phyloP scores from a whole-genome alignment of 2,888 invertebrate genomes.

The Drosophila neonasuta region DNA sequence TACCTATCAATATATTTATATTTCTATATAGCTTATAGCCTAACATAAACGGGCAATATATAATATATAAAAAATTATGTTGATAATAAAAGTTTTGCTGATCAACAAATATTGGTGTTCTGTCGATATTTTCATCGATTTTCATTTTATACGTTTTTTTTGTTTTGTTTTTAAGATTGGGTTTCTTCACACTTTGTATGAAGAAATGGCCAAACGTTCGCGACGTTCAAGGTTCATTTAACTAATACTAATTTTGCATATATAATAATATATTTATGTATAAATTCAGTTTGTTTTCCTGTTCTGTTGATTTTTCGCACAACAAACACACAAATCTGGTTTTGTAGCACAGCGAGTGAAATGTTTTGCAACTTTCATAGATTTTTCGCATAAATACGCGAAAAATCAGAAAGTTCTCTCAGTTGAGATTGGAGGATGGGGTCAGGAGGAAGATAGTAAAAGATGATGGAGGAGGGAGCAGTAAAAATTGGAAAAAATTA shows the following conservation, averaged over 20 bases:
- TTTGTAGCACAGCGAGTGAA: slow-evolving; percentile 43
- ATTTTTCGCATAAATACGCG: slow-evolving; percentile 48
- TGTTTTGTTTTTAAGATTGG: slow-evolving; percentile 9
- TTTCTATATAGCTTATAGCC: slow-evolving; percentile 70
- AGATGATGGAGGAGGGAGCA: slow-evolving; percentile 6
- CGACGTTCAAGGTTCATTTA: slow-evolving; percentile 20
- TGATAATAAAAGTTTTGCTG: slow-evolving; percentile 61
- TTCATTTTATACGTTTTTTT: background rate
- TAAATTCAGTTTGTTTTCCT: slow-evolving; percentile 48
- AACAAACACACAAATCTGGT: slow-evolving; percentile 39
- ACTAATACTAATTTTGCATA: slow-evolving; percentile 35
- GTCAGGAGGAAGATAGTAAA: background rate
- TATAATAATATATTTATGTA: slow-evolving; percentile 33
- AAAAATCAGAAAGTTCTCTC: slow-evolving; percentile 50
- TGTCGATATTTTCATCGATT: slow-evolving; percentile 1
- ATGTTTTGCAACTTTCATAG: slow-evolving; percentile 40
- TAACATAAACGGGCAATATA: slow-evolving; percentile 71
- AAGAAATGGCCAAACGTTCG: slow-evolving; percentile 20
- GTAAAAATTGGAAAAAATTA: slow-evolving; percentile 16
- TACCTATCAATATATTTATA: slow-evolving; percentile 30
- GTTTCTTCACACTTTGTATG: slow-evolving; percentile 19
- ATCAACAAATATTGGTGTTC: slow-evolving; percentile 40
- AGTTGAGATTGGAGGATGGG: slow-evolving; percentile 4
- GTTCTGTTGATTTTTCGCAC: slow-evolving; percentile 22
- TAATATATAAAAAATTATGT: slow-evolving; percentile 62